Evolutionary conservation across 2,113 vertebrate genomes (phyloP).

Genomic region (Ceratotherium simum): DNA sequence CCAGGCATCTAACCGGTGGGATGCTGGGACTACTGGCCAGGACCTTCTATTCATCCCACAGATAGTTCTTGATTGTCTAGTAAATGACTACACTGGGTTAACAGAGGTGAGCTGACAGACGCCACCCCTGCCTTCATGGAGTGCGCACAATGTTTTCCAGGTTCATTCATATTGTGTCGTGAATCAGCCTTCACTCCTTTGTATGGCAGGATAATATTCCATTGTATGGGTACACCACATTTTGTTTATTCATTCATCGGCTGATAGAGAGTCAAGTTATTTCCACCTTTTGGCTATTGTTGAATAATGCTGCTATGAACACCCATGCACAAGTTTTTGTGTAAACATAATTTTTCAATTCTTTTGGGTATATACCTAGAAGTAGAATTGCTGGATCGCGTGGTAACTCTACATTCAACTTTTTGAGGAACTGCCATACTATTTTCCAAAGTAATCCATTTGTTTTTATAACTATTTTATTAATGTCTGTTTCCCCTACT

Average conservation of each 20-base stretch:
- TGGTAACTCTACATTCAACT: neutral
- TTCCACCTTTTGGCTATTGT: neutral
- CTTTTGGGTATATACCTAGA: neutral
- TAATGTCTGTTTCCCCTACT: neutral
- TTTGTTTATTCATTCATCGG: neutral
- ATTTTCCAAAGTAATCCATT: neutral
- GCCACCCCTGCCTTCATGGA: neutral
- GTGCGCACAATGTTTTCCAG: neutral
- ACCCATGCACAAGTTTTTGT: neutral
- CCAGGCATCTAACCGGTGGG: no score
- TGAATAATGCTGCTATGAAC: neutral
- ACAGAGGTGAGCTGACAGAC: neutral
- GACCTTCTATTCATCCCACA: neutral
- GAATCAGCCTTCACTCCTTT: neutral
- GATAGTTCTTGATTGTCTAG: neutral
- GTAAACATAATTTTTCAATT: neutral
- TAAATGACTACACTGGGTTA: neutral
- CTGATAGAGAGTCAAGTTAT: neutral
- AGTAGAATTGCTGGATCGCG: neutral
- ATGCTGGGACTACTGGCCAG: neutral
- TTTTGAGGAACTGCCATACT: neutral
- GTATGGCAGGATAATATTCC: neutral
- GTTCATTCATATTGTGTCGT: neutral
- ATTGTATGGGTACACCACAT: fast-evolving
- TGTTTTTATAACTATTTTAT: neutral